Evolutionary conservation across 2,113 vertebrate genomes (phyloP).

Genomic region (Rhodinocichla rosea): DNA sequence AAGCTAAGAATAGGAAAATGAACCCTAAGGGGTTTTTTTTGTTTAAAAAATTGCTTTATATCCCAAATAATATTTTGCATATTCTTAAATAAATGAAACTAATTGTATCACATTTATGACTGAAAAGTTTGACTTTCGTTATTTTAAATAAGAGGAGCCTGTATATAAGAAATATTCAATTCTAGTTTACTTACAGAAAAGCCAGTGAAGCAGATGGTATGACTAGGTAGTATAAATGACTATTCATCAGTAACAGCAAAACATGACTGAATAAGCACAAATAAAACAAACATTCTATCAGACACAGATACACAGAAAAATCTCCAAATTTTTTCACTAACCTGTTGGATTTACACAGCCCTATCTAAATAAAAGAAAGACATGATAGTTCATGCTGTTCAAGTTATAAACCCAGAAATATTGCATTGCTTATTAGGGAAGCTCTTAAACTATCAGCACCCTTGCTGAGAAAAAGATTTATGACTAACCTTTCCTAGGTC

Average conservation of each 20-base stretch:
- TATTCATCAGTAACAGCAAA: background rate
- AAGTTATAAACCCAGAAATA: background rate
- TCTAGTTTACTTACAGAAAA: background rate
- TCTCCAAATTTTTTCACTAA: background rate
- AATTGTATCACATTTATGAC: background rate
- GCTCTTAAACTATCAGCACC: constrained; percentile 32
- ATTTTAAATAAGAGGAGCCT: background rate
- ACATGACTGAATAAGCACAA: background rate
- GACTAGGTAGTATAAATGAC: background rate
- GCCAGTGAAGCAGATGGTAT: background rate
- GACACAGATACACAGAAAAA: background rate
- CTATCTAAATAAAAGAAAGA: constrained; percentile 1
- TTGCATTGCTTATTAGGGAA: constrained; percentile 25
- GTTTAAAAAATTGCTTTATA: background rate
- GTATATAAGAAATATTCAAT: background rate
- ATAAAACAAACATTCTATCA: background rate
- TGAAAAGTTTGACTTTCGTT: background rate
- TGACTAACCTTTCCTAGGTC: constrained; percentile 56
- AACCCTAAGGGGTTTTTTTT: background rate
- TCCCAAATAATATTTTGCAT: background rate
- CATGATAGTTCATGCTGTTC: background rate
- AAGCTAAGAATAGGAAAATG: background rate
- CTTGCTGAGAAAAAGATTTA: constrained; percentile 65
- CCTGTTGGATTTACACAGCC: background rate
- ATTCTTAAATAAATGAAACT: background rate